These are phyloP conservation scores for Sitodiplosis mosellana DNA, from an alignment of 1,140 invertebrate species.

Conservation along the genomic window DNA sequence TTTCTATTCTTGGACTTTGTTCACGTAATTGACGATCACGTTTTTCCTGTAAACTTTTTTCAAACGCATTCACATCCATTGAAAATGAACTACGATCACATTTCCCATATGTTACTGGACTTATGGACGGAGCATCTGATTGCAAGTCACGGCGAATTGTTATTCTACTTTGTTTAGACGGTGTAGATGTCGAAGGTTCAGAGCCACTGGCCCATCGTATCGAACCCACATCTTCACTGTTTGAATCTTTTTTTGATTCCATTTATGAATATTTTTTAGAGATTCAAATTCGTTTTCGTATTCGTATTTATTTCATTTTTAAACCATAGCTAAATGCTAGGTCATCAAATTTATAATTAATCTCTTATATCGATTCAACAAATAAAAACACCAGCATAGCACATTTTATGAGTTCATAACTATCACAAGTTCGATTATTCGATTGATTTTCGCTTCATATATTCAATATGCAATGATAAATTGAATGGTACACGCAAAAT, in stretches of 20 bases:
- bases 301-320: no score
- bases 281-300: neutral
- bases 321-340: neutral
- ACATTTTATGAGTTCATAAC: neutral
- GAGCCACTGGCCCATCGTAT: no score
- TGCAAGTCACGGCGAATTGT: no score
- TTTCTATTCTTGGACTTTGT: conserved; percentile 31
- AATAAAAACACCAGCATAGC: neutral
- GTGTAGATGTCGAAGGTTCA: no score
- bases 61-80: conserved; percentile 37
- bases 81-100: no score
- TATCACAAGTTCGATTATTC: neutral
- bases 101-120: no score
- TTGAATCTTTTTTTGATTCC: neutral
- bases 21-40: conserved; percentile 29
- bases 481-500: neutral
- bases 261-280: neutral
- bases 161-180: no score
- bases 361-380: neutral
- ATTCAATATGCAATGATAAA: neutral
- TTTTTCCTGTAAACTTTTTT: conserved; percentile 34
- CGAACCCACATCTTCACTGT: no score
- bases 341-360: neutral
- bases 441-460: neutral
- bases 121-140: no score